Base-by-base conservation (phyloP, 2,113 vertebrate species). In the Cebidichthys violaceus region DNA sequence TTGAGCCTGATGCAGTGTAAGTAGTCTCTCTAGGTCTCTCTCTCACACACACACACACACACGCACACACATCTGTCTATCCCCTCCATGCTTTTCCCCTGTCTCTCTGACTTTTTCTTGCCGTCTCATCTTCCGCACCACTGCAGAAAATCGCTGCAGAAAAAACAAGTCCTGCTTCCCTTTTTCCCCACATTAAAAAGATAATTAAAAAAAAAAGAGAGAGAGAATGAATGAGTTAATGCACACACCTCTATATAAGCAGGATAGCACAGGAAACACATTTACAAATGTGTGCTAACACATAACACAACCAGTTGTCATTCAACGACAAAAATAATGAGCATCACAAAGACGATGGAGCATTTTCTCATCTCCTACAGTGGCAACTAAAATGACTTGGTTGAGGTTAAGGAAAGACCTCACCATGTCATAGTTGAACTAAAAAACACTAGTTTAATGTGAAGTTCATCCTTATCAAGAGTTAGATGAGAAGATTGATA, bases 1-100 rank as follows among this genome's bases (percentile, higher is more conserved):
- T 64, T 1, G 93, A 93, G 93, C 62, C 81, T 62, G 86, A 70
- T 77, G 92, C 70, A 62, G 82, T 88, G 77, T 88, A 88, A 92
- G 84, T 73, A 84, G 80, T 84, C 88, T 87, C 84, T 71, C 85
- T 47, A 54, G 83, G 84, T 89, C 70, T 81, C 60, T 69, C 82
- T 52, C 71, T 82, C 70, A 37, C 33, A 20, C 77, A 47, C 54
- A 24, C 75, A 73, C 81, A 75, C 15, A 57, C 55, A 57, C n/a
- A 57, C 54, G 9, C 54, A 57, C 54, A 55, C 54, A 57, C 54
- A 77, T n/a, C 45, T 37, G 69, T 82, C 69, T 72, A 43, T 70
- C 61, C 24, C 29, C 33, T 68, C 5, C 45, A 50, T 24, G 6
- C 54, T 70, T 61, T 31, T 67, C 45, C 43, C 47, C 81, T 55